These are phyloP conservation scores for Cuculus canorus DNA, from an alignment of 2,797 vertebrate species.

Conservation along the genomic window DNA sequence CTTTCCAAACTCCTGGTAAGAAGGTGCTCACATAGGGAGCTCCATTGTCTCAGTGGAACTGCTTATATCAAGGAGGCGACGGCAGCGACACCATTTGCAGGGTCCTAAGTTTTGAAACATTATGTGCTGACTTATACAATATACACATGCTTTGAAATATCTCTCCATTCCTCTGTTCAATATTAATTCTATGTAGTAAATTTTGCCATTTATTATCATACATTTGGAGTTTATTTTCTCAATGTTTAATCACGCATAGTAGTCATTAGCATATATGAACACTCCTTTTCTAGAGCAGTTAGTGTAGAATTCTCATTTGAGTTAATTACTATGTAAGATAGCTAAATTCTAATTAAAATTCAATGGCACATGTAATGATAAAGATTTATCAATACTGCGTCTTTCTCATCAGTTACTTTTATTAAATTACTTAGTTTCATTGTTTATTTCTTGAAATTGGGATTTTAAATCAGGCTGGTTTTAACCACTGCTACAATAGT, in stretches of 20 bases:
- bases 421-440: conserved; percentile 43
- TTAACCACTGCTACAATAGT: not conserved
- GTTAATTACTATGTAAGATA: conserved; percentile 67
- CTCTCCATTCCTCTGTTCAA: not conserved
- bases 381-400: conserved; percentile 58
- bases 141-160: not conserved
- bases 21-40: not conserved
- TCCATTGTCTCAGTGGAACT: not conserved
- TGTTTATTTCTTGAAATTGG: conserved; percentile 56
- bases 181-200: conserved; percentile 42
- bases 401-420: conserved; percentile 47
- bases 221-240: conserved; percentile 61
- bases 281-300: conserved; percentile 57
- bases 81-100: not conserved
- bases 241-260: conserved; percentile 55
- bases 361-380: conserved; percentile 65
- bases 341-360: conserved; percentile 72
- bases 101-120: not conserved
- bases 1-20: not conserved
- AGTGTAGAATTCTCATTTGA: conserved; percentile 62
- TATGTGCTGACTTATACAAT: not conserved
- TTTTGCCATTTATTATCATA: conserved; percentile 67
- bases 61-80: not conserved
- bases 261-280: conserved; percentile 68
- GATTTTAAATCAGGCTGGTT: conserved; percentile 25